Evolutionary conservation across 1,140 invertebrate species (phyloP).

Genomic region (Ctenoplectra terminalis): DNA sequence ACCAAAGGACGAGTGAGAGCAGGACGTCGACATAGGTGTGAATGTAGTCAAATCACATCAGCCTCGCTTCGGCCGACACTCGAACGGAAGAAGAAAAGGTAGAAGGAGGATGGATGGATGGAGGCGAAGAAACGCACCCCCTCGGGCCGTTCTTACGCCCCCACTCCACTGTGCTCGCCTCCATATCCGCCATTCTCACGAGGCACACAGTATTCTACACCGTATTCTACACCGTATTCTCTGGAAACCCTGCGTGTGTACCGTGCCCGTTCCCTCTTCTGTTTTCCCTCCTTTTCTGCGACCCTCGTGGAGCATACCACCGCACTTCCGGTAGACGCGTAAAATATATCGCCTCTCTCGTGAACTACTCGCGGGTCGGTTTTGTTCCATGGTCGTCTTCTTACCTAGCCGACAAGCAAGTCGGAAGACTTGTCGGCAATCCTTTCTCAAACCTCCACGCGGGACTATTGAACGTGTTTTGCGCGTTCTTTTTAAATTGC

Average conservation of each 20-base stretch:
- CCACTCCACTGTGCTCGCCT: not conserved
- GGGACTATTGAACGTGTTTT: not conserved
- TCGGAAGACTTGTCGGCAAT: constrained; percentile 44
- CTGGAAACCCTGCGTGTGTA: constrained; percentile 61
- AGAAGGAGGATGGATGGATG: constrained; percentile 22
- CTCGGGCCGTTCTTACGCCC: constrained; percentile 26
- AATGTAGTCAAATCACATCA: constrained; percentile 78
- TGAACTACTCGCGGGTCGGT: constrained; percentile 15
- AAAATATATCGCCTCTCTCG: constrained; percentile 63
- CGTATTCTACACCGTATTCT: constrained; percentile 29
- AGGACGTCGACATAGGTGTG: constrained; percentile 70
- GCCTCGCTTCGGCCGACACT: constrained; percentile 62
- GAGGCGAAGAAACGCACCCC: constrained; percentile 45
- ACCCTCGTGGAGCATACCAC: constrained; percentile 60
- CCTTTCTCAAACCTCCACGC: constrained; percentile 50
- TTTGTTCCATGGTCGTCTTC: constrained; percentile 57
- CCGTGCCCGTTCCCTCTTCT: constrained; percentile 45
- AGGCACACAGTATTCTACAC: constrained; percentile 26
- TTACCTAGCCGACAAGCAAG: constrained; percentile 45
- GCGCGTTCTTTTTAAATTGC: not conserved
- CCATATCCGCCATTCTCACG: constrained; percentile 60
- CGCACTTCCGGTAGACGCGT: constrained; percentile 70
- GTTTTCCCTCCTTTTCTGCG: constrained; percentile 42
- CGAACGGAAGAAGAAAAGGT: constrained; percentile 47
- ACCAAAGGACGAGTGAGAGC: constrained; percentile 59